Base-by-base conservation (phyloP, 2,888 invertebrate genomes). In the Mellilla xanthometata region DNA sequence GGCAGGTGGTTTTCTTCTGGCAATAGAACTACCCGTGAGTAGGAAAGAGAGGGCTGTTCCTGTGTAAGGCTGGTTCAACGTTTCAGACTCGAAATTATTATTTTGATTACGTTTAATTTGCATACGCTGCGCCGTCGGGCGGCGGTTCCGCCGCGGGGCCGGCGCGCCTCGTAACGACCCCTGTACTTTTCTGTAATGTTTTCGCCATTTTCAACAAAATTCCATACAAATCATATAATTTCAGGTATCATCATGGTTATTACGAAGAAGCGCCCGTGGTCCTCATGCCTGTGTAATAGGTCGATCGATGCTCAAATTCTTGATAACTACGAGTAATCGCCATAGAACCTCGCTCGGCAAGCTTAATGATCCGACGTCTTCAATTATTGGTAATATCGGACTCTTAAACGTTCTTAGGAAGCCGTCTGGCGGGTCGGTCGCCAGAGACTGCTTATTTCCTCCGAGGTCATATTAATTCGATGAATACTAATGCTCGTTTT, bases 41-140 rank as follows among this genome's bases (percentile, higher is more conserved):
- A 52, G 64, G 84, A 81, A 68, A 47, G 80, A 80, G 82, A 79
- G 64, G 66, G 56, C 31, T 41, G 56, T 51, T 54, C 58, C 15
- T n/a, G 15, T 5, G 15, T 6, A 54, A 55, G 56, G 56, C 68
- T 65, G 60, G 67, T 62, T 57, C 58, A 43, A 52, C 57, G 63
- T 73, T 73, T 67, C 71, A 68, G 68, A 65, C 67, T 74, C 69
- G 63, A 81, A 87, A 88, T 88, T 80, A 86, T 88, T 89, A 87
- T 88, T 89, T 89, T 89, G 89, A 89, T 89, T 89, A 83, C 82
- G 75, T 84, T 88, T 87, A 88, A 89, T 89, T 89, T 89, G 89
- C 88, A 89, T 89, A 88, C 75, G 75, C 76, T 72, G 76, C 74
- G 73, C 65, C 76, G 42, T 44, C 70, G 71, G 65, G 66, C 63